Base-by-base conservation (phyloP, 2,888 invertebrate genomes). In the Agrotis clavis region DNA sequence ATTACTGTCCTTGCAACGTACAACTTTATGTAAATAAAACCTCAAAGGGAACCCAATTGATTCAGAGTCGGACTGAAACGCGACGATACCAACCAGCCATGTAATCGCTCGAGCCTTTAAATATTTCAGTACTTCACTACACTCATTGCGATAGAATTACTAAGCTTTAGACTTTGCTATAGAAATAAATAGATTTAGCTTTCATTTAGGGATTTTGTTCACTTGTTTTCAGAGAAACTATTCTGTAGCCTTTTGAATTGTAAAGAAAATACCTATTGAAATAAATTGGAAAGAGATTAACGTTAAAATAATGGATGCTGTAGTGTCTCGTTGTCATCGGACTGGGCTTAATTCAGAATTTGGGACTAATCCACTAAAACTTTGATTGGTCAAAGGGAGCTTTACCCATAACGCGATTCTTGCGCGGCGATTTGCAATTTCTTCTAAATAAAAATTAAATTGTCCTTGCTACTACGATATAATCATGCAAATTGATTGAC, bases 131-230 rank as follows among this genome's bases (percentile, higher is more conserved):
- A 69, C 51, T 74, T 47, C 57, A 35, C 61, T 35, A 25, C 61
- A 69, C 35, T 74, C 51, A 47, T 74, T 70, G 57, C 25, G 50
- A 77, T 30, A 19, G 35, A 35, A 70, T 59, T 57, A 48, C 56
- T 25, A 14, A 35, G 16, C 45, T 35, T 11, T 56, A 18, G 25
- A 13, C 50, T 30, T 13, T 56, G 18, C 13, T 68, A 14, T 7
- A 45, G 3, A 50, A 47, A 45, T 56, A 47, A 9, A 47, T 47
- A 56, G 14, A 25, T 47, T 51, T 47, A 47, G 35, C 4, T 47
- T 69, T 19, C 9, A 14, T 53, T 16, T 2, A 19, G 6, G n/a
- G 18, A 0, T 19, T n/a, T 41, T 19, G 67, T 67, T 41, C 25
- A 30, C 74, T 67, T 25, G 67, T 41, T 14, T 74, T 14, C 47